Evolutionary conservation across 2,888 invertebrate genomes (phyloP), one percentile per base, ranked within the genome.

Genomic region (Hemicrepidius hirtus): DNA sequence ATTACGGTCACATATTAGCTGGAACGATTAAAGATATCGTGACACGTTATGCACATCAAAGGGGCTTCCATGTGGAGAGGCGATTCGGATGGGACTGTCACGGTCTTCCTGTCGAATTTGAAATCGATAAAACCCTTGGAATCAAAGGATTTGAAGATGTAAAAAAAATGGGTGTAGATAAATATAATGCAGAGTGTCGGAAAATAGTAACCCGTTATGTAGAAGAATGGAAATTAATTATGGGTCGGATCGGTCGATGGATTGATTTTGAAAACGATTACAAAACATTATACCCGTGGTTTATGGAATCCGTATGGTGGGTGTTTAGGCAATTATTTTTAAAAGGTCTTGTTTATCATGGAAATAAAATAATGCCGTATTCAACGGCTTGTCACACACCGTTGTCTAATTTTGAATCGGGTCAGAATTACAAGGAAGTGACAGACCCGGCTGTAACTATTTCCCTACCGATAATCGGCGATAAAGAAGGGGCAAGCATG

Each of bases 271-370:
- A 96, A 82, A 97, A 99, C 87, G 99, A 99, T 86, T 99, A 99
- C 88, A 99, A 99, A 87, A 99, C 99, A 0, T 88, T 99, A 76
- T 99, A 99, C 85, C 97, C 99, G 0, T 96, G 93, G 92, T 99
- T 95, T 85, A 99, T 99, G 99, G 99, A 99, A 87, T 94, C 96
- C 9, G 94, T 99, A 76, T 99, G 99, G 99, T 99, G 98, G 98
- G 94, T 98, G 6, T 99, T 99, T 85, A 96, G 96, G 82, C 95
- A 99, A 85, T 88, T 99, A 0, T 98, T 90, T 86, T 92, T 94
- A 80, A 99, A 99, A 85, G 98, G 98, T 1, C 88, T 99, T 35
- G 97, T 99, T 0, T 99, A 99, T 86, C 94, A 95, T 84, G 99
- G 99, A 21, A 97, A 97, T 13, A 98, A 98, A 88, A 97, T 99